Evolutionary conservation across 2,113 vertebrate genomes (phyloP).

Genomic region (Nettapus auritus): DNA sequence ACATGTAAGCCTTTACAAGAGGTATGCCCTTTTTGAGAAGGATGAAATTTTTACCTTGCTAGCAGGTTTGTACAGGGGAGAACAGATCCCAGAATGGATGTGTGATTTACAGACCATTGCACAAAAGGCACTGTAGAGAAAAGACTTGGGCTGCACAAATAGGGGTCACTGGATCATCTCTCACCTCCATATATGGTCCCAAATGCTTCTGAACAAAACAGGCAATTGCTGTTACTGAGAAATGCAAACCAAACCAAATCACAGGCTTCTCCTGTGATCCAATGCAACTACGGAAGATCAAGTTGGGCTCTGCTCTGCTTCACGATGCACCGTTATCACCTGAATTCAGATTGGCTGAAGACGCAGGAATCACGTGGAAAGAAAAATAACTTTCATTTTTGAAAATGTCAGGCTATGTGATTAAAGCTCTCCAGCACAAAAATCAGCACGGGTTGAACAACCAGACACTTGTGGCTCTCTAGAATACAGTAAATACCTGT

Average conservation of each 20-base stretch:
- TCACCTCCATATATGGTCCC: not conserved
- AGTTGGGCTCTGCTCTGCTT: not conserved
- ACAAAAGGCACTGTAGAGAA: not conserved
- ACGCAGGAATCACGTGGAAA: not conserved
- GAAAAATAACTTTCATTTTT: not conserved
- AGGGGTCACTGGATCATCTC: not conserved
- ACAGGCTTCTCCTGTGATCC: not conserved
- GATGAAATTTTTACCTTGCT: not conserved
- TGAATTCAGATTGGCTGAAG: not conserved
- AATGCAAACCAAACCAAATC: not conserved
- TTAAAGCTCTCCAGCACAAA: not conserved
- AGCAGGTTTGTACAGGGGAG: not conserved
- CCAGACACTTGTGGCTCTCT: not conserved
- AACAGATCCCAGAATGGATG: not conserved
- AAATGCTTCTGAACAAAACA: not conserved
- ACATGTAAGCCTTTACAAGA: accelerated
- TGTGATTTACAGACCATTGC: not conserved
- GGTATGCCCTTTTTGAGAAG: not conserved
- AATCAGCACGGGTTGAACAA: not conserved
- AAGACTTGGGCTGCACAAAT: not conserved
- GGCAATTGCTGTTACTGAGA: not conserved
- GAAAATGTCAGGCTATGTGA: not conserved
- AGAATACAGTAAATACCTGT: not conserved
- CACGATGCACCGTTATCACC: not conserved
- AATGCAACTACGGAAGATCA: not conserved